Evolutionary conservation across 2,888 invertebrate species (phyloP), one percentile per base, ranked within the genome.

Genomic region (Agrotis exclamationis): DNA sequence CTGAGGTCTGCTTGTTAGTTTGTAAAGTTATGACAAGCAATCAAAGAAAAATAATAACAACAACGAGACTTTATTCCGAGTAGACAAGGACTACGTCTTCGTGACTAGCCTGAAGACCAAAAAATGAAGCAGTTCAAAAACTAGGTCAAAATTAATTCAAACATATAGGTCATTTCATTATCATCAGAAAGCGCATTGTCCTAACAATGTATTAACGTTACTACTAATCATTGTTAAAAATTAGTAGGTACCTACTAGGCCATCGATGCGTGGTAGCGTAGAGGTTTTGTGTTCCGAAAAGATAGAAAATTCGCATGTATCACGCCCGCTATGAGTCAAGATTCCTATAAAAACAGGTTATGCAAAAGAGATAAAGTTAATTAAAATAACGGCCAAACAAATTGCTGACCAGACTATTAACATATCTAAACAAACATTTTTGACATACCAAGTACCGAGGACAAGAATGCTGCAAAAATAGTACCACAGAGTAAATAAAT

Each of bases 371-470:
- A 67, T 69, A 54, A 73, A 72, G 18, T 60, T 24, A 69, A 60
- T 76, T 57, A 58, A 71, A 67, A 69, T 76, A 72, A 63, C 66
- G 44, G 60, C 22, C 16, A 18, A 66, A 62, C 57, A 57, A 79
- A 70, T 67, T 44, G 60, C 54, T 64, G 44, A 59, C n/a, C 45
- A 28, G 65, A 28, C 50, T 22, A 72, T 72, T 80, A 71, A 48
- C 58, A 68, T 68, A 64, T 18, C 56, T 54, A 58, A 62, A 79
- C 59, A 63, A 66, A 57, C 44, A 70, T 65, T 48, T n/a, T 64
- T 47, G 16, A 39, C 16, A 63, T 64, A 66, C 50, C 47, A 51
- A 28, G 50, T 56, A 56, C 50, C 54, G 9, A 53, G 24, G 11
- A 56, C 54, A 20, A 56, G 22, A 50, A 47, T 22, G 44, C 33